phyloP scores from a whole-genome alignment of 2,797 vertebrate genomes.

The Eptatretus atami region DNA sequence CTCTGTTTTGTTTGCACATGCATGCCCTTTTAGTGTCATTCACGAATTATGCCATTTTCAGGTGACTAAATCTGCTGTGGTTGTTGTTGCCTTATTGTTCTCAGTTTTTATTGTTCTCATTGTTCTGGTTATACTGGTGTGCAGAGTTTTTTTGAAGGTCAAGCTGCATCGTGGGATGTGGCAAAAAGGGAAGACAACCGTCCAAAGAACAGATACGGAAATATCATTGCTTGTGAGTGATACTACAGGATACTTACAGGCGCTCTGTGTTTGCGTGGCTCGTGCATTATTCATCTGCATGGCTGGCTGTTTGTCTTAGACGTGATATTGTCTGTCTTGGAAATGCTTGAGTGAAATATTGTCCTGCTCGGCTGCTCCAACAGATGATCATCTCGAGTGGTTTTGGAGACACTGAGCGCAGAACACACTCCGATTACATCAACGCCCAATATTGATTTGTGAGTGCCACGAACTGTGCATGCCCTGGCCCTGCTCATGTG shows the following conservation, averaged over 20 bases:
- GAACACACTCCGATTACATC: constrained; percentile 95
- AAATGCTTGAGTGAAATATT: no score
- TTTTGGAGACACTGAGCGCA: constrained; percentile 64
- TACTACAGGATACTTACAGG: constrained; percentile 6
- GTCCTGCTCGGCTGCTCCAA: constrained; percentile 14
- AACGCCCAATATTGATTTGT: constrained; percentile 98
- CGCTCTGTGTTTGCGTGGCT: no score
- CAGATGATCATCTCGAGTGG: constrained; percentile 97
- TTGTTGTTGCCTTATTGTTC: no score
- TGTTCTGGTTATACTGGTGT: constrained; percentile 11
- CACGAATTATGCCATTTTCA: no score
- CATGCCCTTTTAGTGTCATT: no score
- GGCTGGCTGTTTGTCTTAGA: neutral
- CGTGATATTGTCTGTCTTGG: no score
- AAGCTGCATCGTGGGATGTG: constrained; percentile 88
- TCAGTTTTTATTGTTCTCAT: no score
- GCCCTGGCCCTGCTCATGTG: no score
- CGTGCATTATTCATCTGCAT: no score
- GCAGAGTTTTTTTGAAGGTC: constrained; percentile 97
- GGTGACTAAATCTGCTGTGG: no score
- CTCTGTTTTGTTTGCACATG: no score
- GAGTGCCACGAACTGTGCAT: constrained; percentile 18
- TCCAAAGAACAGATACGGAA: constrained; percentile 99
- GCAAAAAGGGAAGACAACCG: constrained; percentile 98
- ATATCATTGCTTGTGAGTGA: constrained; percentile 95